Evolutionary conservation across 2,113 vertebrate genomes (phyloP), one percentile per base, ranked within the genome.

Genomic region (Burhinus oedicnemus): DNA sequence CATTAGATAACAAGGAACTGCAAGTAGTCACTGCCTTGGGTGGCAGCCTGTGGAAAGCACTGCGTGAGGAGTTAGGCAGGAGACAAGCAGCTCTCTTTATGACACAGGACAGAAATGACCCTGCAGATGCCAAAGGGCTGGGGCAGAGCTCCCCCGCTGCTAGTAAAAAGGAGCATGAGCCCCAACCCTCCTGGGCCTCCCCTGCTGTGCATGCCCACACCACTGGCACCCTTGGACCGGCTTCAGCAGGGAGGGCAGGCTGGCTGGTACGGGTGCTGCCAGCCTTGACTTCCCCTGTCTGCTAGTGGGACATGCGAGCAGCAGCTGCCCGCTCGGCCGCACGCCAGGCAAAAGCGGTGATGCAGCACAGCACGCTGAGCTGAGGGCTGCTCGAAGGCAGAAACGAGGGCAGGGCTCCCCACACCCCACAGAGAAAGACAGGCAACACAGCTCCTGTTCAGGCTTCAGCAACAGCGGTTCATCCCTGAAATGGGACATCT

Each of bases 311-410:
- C 5, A 2, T 1, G 19, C 0, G 7, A 64, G 52, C 85, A 70
- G 82, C 42, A 58, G 74, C 64, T 51, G 40, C 65, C 42, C 3
- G 13, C 70, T 75, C 0, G 0, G 57, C 11, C 0, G 1, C 49
- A 23, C 0, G 0, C 45, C 0, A 2, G 51, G n/a, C 6, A 4
- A 1, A 5, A 49, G 21, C 0, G 0, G 36, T 3, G 70, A 8
- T 44, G 66, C 47, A 34, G 66, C 12, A 15, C 55, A 49, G 42
- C 27, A 12, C 3, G 16, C 11, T 29, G 49, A 89, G 80, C 74
- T 1, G 12, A 36, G 42, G 34, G 76, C 71, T 76, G 52, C 54
- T 65, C 0, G 0, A 45, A 51, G 71, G 78, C 82, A 92, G 75
- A 72, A 90, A 29, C 2, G 32, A 88, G 79, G n/a, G 32, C 42